phyloP scores from a whole-genome alignment of 2,888 invertebrate genomes.

The Azorinus chamasolen region DNA sequence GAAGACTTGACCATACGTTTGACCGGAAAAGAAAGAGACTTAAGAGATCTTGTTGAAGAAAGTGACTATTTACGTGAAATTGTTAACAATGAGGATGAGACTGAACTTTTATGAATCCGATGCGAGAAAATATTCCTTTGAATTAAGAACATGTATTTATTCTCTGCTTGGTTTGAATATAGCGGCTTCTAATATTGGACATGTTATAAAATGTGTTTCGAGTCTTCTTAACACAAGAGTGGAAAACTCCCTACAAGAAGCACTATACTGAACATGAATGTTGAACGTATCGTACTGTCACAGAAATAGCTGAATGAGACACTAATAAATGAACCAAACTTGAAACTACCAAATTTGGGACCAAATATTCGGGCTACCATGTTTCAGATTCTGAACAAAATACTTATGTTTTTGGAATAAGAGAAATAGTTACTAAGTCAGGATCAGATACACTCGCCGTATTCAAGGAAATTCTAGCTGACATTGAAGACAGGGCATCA shows the following conservation, averaged over 20 bases:
- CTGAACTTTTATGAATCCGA: conserved; percentile 11
- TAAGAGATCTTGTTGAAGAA: conserved; percentile 7
- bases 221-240: conserved; percentile 17
- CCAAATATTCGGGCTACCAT: conserved; percentile 40
- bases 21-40: not conserved
- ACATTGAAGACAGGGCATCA: conserved; percentile 24
- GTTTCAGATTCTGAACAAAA: conserved; percentile 21
- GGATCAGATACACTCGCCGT: conserved; percentile 16
- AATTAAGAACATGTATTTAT: conserved; percentile 36
- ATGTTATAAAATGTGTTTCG: conserved; percentile 34
- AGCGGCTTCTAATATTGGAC: conserved; percentile 15
- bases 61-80: conserved; percentile 10
- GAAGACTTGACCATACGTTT: not conserved
- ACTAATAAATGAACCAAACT: conserved; percentile 12
- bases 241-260: conserved; percentile 38
- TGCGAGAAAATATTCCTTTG: conserved; percentile 23
- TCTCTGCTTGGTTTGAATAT: conserved; percentile 27
- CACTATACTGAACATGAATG: conserved; percentile 38
- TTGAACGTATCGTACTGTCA: conserved; percentile 33
- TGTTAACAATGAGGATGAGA: conserved; percentile 4
- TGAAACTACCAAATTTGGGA: conserved; percentile 51
- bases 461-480: conserved; percentile 30
- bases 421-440: conserved; percentile 34
- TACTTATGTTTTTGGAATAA: conserved; percentile 40
- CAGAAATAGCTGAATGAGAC: conserved; percentile 41